Percentiles rank a stretch among this genome's conserved stretches.
Evolutionary conservation across 1,140 invertebrate genomes (phyloP).

Genomic region (Macrostomum lignano): DNA sequence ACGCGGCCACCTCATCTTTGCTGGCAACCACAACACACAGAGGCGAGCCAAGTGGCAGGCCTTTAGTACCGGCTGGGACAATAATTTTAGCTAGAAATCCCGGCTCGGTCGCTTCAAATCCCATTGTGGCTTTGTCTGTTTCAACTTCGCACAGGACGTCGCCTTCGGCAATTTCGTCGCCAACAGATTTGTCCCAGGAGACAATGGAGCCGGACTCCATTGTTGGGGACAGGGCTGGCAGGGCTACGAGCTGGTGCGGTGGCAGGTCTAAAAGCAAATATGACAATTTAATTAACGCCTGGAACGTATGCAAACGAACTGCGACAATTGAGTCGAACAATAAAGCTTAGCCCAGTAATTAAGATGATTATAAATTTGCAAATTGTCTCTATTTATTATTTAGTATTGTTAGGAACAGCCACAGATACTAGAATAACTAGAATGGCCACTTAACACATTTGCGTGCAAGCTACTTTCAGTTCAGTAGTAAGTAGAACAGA

Average conservation of each 20-base stretch:
- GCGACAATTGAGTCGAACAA: too few relatives aligned
- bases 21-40: constrained; percentile 12
- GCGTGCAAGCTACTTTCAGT: too few relatives aligned
- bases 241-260: constrained; percentile 47
- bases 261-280: constrained; percentile 39
- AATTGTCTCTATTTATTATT: too few relatives aligned
- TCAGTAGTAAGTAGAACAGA: too few relatives aligned
- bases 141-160: constrained; percentile 94
- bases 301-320: too few relatives aligned
- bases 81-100: constrained; percentile 87
- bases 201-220: constrained; percentile 93
- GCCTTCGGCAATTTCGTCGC: constrained; percentile 28
- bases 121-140: constrained; percentile 99
- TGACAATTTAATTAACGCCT: too few relatives aligned
- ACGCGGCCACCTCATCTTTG: too few relatives aligned
- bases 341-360: too few relatives aligned
- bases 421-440: too few relatives aligned
- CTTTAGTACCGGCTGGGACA: constrained; percentile 38
- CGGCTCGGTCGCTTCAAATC: constrained; percentile 93
- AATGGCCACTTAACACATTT: too few relatives aligned
- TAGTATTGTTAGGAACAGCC: too few relatives aligned
- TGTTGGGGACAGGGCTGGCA: constrained; percentile 85
- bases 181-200: constrained; percentile 93
- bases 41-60: constrained; percentile 44
- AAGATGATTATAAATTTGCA: too few relatives aligned